Percentiles rank a stretch among this genome's conserved stretches.
phyloP scores from a whole-genome alignment of 2,797 vertebrate species.

The Hippoglossus hippoglossus region DNA sequence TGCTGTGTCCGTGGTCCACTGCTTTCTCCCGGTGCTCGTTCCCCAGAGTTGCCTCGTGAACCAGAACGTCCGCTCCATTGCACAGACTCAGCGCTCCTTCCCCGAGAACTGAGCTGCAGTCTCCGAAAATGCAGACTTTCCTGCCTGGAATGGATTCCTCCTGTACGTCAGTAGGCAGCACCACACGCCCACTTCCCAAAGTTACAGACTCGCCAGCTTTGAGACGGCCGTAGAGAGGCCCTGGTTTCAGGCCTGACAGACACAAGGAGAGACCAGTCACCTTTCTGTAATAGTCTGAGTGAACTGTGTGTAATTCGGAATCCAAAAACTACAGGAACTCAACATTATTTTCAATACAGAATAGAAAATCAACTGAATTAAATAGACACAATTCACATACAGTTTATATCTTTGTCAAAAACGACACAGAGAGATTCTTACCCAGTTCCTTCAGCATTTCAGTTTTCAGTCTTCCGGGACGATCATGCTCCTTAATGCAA shows the following conservation, averaged over 20 bases:
- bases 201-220: conserved; percentile 87
- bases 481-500: conserved; percentile 87
- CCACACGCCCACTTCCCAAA: conserved; percentile 80
- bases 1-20: conserved; percentile 90
- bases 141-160: conserved; percentile 86
- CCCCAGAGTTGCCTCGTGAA: conserved; percentile 93
- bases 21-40: conserved; percentile 88
- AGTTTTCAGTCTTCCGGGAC: conserved; percentile 87
- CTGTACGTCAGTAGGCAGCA: conserved; percentile 86
- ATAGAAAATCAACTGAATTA: too few relatives aligned
- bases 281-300: background rate
- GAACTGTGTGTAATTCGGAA: background rate
- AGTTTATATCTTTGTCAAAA: too few relatives aligned
- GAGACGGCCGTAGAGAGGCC: conserved; percentile 89
- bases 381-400: too few relatives aligned
- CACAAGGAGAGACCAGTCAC: background rate
- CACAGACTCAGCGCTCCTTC: conserved; percentile 76
- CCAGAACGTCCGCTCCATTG: conserved; percentile 85
- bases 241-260: conserved; percentile 88
- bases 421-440: conserved; percentile 50
- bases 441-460: conserved; percentile 89
- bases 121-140: conserved; percentile 92
- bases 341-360: too few relatives aligned
- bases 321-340: background rate
- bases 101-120: conserved; percentile 87